Evolutionary conservation across 1,140 invertebrate genomes (phyloP), one percentile per base, ranked within the genome.

Genomic region (Apis florea): DNA sequence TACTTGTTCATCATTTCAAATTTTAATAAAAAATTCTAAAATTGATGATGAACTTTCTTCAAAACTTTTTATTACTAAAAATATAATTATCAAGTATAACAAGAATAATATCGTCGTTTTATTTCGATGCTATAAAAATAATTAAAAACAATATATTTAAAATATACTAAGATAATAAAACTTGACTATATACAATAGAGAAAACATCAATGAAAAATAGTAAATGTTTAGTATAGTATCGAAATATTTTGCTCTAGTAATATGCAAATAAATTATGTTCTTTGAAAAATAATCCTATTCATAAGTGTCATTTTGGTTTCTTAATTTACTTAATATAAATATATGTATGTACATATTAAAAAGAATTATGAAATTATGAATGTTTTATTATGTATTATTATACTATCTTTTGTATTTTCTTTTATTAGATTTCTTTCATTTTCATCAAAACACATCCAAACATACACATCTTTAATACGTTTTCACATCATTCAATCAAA

Each of bases 61-160:
- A 83, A 69, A 12, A 58, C 21, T 4, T 80, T 88, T 87, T 88
- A 81, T 85, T 88, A 78, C 78, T 85, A 83, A 83, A 85, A 67
- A 75, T 83, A 85, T 85, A 80, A 82, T 85, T 74, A 56, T 78
- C 17, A 31, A 61, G 83, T 51, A 67, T 83, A 84, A 73, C 67
- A 81, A 81, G 49, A 71, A 72, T 85, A 78, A 83, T 67, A 31
- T 63, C 72, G 53, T 59, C 15, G 3, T 67, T 68, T 47, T 74
- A 54, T 68, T 63, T 54, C 31, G 24, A 75, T 77, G 53, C 11
- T 61, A 51, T 53, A 47, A 67, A 49, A 59, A 24, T 70, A 40
- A 49, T 40, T 53, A 47, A 67, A 49, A 59, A 24, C 74, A 40
- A 49, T 40, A 61, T 59, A 13, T 51, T 53, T 69, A 67, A 11